Percentiles rank a stretch among this genome's conserved stretches.
phyloP scores from a whole-genome alignment of 1,140 invertebrate species.

The Hypothenemus hampei region DNA sequence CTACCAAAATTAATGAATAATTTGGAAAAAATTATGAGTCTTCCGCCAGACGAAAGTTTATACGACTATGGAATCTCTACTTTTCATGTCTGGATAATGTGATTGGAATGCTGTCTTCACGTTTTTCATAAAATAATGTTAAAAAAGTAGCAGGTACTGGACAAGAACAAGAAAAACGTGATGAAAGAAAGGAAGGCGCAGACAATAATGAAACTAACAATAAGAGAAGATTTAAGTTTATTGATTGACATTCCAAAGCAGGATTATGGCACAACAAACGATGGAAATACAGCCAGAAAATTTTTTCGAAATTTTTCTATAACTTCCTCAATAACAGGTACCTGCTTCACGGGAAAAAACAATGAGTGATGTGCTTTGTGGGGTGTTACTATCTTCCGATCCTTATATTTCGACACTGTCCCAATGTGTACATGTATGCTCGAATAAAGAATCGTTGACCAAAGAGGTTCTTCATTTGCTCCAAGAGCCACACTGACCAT shows the following conservation, averaged over 20 bases:
- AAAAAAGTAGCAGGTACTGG: not conserved
- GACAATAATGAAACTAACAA: not conserved
- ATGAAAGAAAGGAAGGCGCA: too few species aligned
- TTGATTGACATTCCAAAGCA: conserved; percentile 13
- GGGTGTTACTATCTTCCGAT: too few species aligned
- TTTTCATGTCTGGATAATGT: conserved; percentile 5
- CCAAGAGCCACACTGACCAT: too few species aligned
- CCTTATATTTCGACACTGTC: too few species aligned
- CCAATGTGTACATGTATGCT: too few species aligned
- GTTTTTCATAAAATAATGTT: conserved; percentile 9
- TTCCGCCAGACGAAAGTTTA: not conserved
- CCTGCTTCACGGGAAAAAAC: too few species aligned
- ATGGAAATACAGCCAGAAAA: conserved; percentile 10
- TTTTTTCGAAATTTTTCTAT: conserved; percentile 10
- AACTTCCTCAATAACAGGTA: conserved; percentile 7
- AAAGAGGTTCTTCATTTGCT: too few species aligned
- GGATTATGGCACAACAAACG: conserved; percentile 9
- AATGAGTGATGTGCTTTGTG: too few species aligned
- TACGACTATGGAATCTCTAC: conserved; percentile 2
- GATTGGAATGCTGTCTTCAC: conserved; percentile 8
- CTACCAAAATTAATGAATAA: not conserved
- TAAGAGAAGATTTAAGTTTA: conserved; percentile 6
- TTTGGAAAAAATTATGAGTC: not conserved
- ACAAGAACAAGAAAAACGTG: conserved; percentile 1
- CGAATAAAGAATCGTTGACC: too few species aligned